Evolutionary conservation across 2,113 vertebrate genomes (phyloP).

Genomic region (Ondatra zibethicus): DNA sequence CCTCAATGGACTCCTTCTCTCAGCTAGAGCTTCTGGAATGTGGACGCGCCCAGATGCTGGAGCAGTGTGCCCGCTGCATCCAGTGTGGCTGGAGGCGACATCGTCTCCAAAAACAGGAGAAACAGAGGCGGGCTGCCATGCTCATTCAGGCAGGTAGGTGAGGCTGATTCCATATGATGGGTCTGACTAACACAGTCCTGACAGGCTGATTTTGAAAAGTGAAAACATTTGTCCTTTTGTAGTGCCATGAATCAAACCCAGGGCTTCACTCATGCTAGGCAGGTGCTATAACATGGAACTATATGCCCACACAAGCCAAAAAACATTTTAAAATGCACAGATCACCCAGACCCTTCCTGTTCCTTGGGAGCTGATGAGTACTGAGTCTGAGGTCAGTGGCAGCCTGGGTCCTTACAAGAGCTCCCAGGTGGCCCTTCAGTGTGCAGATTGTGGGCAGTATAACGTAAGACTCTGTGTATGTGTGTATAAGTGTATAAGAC

Average conservation of each 20-base stretch:
- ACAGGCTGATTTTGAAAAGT: neutral
- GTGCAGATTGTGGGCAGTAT: neutral
- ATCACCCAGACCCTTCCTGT: neutral
- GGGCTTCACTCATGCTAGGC: neutral
- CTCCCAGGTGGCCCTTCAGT: neutral
- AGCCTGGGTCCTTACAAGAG: neutral
- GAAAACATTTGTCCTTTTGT: neutral
- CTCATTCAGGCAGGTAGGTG: constrained; percentile 95
- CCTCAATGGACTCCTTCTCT: constrained; percentile 39
- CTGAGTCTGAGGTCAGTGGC: neutral
- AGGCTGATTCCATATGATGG: neutral
- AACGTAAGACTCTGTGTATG: neutral
- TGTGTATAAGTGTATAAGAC: too few species aligned
- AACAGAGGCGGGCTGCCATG: constrained; percentile 85
- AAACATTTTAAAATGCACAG: neutral
- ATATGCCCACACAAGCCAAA: neutral
- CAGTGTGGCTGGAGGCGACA: constrained; percentile 93
- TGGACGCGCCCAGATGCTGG: constrained; percentile 86
- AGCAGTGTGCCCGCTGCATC: constrained; percentile 90
- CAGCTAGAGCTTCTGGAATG: constrained; percentile 94
- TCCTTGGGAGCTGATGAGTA: neutral
- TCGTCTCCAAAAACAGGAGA: constrained; percentile 80
- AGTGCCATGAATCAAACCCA: neutral
- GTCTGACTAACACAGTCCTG: neutral
- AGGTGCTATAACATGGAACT: neutral